Percentiles rank a stretch among this genome's conserved stretches.
Conservation (phyloP, 2,797 vertebrate genomes). For the Falco concolor region DNA sequence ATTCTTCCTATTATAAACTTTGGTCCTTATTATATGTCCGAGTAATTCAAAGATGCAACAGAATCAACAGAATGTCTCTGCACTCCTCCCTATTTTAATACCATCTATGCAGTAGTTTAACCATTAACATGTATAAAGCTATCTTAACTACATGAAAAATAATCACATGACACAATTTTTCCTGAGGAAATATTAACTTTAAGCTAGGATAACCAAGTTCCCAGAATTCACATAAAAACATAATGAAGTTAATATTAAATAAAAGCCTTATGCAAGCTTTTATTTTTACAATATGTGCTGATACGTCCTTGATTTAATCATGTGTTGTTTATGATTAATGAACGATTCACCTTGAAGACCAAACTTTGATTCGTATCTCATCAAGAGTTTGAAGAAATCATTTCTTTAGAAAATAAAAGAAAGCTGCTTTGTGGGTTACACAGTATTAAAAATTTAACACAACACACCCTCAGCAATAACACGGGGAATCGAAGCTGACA, state of each 20-base stretch:
- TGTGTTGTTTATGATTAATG: slow-evolving; percentile 82
- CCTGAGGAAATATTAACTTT: slow-evolving; percentile 70
- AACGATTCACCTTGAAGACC: slow-evolving; percentile 77
- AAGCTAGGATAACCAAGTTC: slow-evolving; percentile 69
- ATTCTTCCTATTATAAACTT: not conserved
- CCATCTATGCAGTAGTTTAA: slow-evolving; percentile 21
- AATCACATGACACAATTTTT: slow-evolving; percentile 53
- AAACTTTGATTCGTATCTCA: slow-evolving; percentile 82
- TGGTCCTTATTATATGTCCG: not conserved
- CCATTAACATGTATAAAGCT: slow-evolving; percentile 25
- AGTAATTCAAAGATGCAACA: not conserved
- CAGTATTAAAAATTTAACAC: not conserved
- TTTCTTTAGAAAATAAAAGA: slow-evolving; percentile 68
- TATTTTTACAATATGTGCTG: slow-evolving; percentile 72
- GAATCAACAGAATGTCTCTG: not conserved
- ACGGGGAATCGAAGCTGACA: not conserved
- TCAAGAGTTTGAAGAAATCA: slow-evolving; percentile 79
- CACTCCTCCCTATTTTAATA: not conserved
- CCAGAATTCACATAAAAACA: slow-evolving; percentile 72
- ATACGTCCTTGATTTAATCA: slow-evolving; percentile 69
- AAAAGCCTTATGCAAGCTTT: slow-evolving; percentile 73
- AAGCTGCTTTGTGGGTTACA: slow-evolving; percentile 56
- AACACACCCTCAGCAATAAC: not conserved
- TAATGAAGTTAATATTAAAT: slow-evolving; percentile 81
- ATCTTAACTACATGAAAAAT: not conserved